Percentiles rank a stretch among this genome's conserved stretches.
Conservation (phyloP, 1,140 invertebrate genomes). For the Aphidius ervi region DNA sequence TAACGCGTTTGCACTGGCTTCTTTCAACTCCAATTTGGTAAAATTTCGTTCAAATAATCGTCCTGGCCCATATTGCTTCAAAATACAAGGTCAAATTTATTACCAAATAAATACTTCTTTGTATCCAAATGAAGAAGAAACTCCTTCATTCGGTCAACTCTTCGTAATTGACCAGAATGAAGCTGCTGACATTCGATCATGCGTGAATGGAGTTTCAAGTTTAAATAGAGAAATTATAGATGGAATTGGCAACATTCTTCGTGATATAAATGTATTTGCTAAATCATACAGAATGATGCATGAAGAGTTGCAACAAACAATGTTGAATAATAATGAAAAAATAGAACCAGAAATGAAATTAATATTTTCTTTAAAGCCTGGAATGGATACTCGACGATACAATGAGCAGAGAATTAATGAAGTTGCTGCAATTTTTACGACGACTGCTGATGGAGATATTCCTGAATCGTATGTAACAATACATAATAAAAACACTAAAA, state of each 20-base stretch:
- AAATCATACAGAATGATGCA: neutral
- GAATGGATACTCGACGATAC: slow-evolving; percentile 16
- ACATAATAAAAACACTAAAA: neutral
- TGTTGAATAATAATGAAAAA: neutral
- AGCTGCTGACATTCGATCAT: too few species aligned
- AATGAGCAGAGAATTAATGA: slow-evolving; percentile 21
- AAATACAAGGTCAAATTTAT: slow-evolving; percentile 2
- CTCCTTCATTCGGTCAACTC: slow-evolving; percentile 18
- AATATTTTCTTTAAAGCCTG: slow-evolving; percentile 19
- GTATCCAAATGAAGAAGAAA: slow-evolving; percentile 14
- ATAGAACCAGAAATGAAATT: slow-evolving; percentile 15
- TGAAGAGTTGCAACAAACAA: neutral
- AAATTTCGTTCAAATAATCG: slow-evolving; percentile 9
- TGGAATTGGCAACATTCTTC: neutral
- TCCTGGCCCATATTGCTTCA: slow-evolving; percentile 2
- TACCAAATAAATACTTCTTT: slow-evolving; percentile 10
- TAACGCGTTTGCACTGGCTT: slow-evolving; percentile 20
- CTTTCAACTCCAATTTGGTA: slow-evolving; percentile 25
- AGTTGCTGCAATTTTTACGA: slow-evolving; percentile 15
- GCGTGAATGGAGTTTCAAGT: too few species aligned
- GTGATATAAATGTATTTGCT: neutral
- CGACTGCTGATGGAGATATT: slow-evolving; percentile 12
- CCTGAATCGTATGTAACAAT: slow-evolving; percentile 2
- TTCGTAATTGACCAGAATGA: too few species aligned
- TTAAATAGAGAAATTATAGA: too few species aligned